These are phyloP conservation scores for Cephus spinipes DNA, from an alignment of 2,888 invertebrate species.

Conservation along the genomic window DNA sequence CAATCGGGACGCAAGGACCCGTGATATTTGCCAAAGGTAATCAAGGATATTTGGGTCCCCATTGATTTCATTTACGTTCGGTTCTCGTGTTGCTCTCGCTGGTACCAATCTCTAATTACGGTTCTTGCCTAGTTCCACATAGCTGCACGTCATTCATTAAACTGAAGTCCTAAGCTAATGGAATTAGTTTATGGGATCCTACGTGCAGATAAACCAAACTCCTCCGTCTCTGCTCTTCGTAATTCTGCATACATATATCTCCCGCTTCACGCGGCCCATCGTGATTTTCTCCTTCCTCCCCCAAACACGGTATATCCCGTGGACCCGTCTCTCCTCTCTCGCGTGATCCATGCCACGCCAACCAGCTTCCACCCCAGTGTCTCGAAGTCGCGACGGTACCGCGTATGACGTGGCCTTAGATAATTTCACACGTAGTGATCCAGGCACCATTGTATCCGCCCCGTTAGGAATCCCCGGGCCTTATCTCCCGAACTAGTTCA, in stretches of 20 bases:
- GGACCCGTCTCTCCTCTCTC: not conserved
- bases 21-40: not conserved
- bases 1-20: not conserved
- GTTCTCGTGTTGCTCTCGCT: not conserved
- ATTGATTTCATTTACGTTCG: constrained; percentile 5
- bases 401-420: constrained; percentile 37
- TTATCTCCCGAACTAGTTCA: not conserved
- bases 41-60: constrained; percentile 4
- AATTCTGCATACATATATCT: constrained; percentile 11
- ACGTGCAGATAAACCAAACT: constrained; percentile 37
- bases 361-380: constrained; percentile 14
- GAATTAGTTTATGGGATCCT: constrained; percentile 47
- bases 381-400: constrained; percentile 28
- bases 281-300: constrained; percentile 5
- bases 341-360: not conserved
- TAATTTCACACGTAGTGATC: constrained; percentile 39
- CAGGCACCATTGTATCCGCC: constrained; percentile 23
- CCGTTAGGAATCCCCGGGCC: too few relatives aligned
- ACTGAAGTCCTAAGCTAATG: constrained; percentile 43
- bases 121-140: constrained; percentile 26
- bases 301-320: constrained; percentile 4
- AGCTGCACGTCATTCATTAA: constrained; percentile 38
- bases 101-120: constrained; percentile 33
- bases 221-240: constrained; percentile 8
- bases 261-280: not conserved